Evolutionary conservation across 1,140 invertebrate species (phyloP).

Genomic region (Nymphalis io): DNA sequence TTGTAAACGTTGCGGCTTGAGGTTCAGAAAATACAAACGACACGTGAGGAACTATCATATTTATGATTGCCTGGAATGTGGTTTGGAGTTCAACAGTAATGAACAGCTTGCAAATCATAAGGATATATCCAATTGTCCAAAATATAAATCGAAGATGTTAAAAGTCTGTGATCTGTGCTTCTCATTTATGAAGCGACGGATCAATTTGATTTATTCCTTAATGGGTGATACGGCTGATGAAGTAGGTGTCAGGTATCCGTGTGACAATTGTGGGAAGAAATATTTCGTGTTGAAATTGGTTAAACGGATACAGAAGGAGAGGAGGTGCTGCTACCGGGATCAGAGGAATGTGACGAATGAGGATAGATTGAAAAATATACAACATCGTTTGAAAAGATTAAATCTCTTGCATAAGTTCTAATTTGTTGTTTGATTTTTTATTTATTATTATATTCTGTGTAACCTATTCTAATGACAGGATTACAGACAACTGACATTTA

Average conservation of each 20-base stretch:
- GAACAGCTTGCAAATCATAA: neutral
- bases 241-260: constrained; percentile 23
- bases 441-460: too few relatives aligned
- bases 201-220: constrained; percentile 27
- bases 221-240: constrained; percentile 6
- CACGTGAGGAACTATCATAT: constrained; percentile 38
- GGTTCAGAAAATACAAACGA: constrained; percentile 24
- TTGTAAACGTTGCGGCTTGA: constrained; percentile 31
- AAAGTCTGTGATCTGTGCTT: constrained; percentile 40
- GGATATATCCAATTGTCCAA: neutral
- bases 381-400: constrained; percentile 44
- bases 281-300: constrained; percentile 38
- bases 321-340: constrained; percentile 12
- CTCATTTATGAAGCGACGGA: constrained; percentile 27
- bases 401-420: constrained; percentile 44
- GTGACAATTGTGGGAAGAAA: constrained; percentile 32
- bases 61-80: constrained; percentile 8
- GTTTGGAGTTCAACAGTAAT: constrained; percentile 10
- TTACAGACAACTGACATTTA: too few relatives aligned
- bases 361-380: constrained; percentile 46
- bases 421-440: constrained; percentile 34
- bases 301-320: constrained; percentile 10
- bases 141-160: constrained; percentile 7
- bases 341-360: constrained; percentile 33
- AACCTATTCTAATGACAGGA: too few relatives aligned